Evolutionary conservation across 2,113 vertebrate genomes (phyloP).

Genomic region (Sclerurus mexicanus): DNA sequence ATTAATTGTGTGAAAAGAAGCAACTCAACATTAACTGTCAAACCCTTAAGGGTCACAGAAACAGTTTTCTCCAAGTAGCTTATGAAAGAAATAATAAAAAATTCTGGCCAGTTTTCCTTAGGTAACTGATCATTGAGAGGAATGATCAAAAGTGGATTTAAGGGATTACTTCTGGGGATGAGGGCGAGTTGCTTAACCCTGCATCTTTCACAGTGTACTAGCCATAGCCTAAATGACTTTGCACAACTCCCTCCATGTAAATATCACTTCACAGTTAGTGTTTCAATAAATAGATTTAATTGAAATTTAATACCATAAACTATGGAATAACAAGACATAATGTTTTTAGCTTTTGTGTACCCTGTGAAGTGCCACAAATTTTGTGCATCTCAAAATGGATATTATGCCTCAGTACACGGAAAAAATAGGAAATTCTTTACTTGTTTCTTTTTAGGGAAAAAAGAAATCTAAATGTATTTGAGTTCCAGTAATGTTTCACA

Average conservation of each 20-base stretch:
- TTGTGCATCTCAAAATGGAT: not conserved
- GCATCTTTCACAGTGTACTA: not conserved
- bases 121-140: not conserved
- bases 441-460: not conserved
- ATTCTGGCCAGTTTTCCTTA: not conserved
- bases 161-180: not conserved
- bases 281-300: not conserved
- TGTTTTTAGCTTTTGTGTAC: not conserved
- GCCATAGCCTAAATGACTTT: not conserved
- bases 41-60: not conserved
- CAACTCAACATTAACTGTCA: not conserved
- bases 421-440: not conserved
- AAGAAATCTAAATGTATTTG: not conserved
- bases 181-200: not conserved
- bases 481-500: slow-evolving; percentile 8
- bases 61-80: not conserved
- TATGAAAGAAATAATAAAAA: not conserved
- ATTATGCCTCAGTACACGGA: not conserved
- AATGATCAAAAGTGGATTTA: not conserved
- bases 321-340: not conserved
- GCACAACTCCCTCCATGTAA: slow-evolving; percentile 6
- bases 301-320: not conserved
- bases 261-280: not conserved
- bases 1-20: not conserved
- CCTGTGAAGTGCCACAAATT: slow-evolving; percentile 12